Evolutionary conservation across 1,140 invertebrate genomes (phyloP), one percentile per base, ranked within the genome.

Genomic region (Ridgeia piscesae): DNA sequence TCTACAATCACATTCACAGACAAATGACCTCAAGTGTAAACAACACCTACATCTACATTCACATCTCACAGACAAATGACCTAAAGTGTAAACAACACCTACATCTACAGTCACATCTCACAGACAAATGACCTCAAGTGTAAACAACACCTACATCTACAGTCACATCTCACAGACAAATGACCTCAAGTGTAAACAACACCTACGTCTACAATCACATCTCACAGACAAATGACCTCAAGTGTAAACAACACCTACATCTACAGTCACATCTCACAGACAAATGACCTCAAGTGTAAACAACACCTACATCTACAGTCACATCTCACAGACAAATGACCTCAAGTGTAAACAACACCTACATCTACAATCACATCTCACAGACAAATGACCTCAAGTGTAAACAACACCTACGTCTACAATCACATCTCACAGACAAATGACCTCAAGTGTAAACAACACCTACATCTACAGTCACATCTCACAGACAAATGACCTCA

Each of bases 51-150:
- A 17, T 90, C 89, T 27, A 90, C 89, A 90, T 31, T 27, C 35
- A 31, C 89, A 27, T 90, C 17, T 42, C 89, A 21, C 89, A 17
- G n/a, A n/a, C n/a, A n/a, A n/a, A n/a, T n/a, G n/a, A n/a, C n/a
- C n/a, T n/a, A n/a, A n/a, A n/a, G 34, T 89, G 34, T 89, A 89
- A 90, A 90, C n/a, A 90, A 34, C 17, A 90, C 89, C 34, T 34
- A 8, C 4, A 17, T 90, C 89, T 27, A 90, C 89, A 90, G 4
- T 27, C 35, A 31, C 89, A 27, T 90, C 17, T 42, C 89, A 21
- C 89, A 17, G n/a, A n/a, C n/a, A n/a, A n/a, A n/a, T n/a, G n/a
- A n/a, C n/a, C n/a, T n/a, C 35, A 9, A 6, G 34, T 89, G 34
- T 89, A 89, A 90, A 90, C n/a, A 90, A 34, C 17, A 90, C 89